Conservation (phyloP, 1,140 invertebrate genomes). For the Diploscapter pachys region DNA sequence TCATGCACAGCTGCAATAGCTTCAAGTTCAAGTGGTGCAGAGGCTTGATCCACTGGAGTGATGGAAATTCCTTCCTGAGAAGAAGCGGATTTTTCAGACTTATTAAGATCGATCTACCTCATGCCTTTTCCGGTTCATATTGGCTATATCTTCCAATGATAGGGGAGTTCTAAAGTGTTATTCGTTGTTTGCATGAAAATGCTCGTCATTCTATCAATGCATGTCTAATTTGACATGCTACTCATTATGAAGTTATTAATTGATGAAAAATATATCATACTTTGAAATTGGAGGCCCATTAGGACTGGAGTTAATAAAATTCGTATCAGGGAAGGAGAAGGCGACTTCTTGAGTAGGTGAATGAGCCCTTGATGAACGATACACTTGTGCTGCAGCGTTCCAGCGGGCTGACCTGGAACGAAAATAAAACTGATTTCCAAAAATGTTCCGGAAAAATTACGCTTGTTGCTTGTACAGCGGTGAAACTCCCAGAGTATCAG, state of each 20-base stretch:
- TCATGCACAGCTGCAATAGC: slow-evolving; percentile 58
- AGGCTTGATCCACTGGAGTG: slow-evolving; percentile 2
- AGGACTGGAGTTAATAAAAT: too few relatives aligned
- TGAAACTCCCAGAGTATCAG: slow-evolving; percentile 50
- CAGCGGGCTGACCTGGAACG: slow-evolving; percentile 48
- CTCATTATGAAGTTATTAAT: too few relatives aligned
- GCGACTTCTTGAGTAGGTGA: slow-evolving; percentile 39
- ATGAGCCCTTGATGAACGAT: slow-evolving; percentile 54
- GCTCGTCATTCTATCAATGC: too few relatives aligned
- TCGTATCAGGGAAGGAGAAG: slow-evolving; percentile 21
- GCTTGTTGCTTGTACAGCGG: slow-evolving; percentile 55
- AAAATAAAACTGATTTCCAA: slow-evolving; percentile 13
- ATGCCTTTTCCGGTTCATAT: slow-evolving; percentile 46
- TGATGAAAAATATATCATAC: neutral
- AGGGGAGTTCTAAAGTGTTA: slow-evolving; percentile 41
- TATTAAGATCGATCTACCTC: neutral
- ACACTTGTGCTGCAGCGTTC: slow-evolving; percentile 53
- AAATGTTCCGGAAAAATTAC: slow-evolving; percentile 27
- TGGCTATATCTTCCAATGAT: slow-evolving; percentile 54
- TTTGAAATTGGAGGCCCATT: neutral
- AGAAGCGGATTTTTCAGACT: neutral
- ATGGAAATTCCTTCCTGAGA: slow-evolving; percentile 30
- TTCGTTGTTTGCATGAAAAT: neutral
- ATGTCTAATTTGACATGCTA: too few relatives aligned
- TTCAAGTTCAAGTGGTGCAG: slow-evolving; percentile 52